Percentiles rank a stretch among this genome's conserved stretches.
Conservation (phyloP, 2,888 invertebrate species). For the Euzetes globulus region DNA sequence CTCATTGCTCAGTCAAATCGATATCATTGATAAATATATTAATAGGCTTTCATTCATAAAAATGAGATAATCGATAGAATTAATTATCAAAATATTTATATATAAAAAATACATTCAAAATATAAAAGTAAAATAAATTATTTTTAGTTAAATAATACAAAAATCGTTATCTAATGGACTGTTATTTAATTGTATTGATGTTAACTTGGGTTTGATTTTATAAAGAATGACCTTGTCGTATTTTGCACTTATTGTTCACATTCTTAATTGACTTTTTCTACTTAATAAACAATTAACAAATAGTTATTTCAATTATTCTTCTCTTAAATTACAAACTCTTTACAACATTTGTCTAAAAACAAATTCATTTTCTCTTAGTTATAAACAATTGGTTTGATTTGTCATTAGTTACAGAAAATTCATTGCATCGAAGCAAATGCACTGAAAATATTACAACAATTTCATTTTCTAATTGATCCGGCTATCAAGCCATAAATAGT, state of each 20-base stretch:
- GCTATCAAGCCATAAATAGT: conserved; percentile 57
- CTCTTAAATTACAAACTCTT: too few relatives aligned
- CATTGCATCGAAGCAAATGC: not conserved
- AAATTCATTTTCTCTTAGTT: too few relatives aligned
- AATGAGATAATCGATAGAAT: not conserved
- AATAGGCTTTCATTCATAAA: not conserved
- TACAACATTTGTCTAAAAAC: too few relatives aligned
- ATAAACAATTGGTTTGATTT: too few relatives aligned
- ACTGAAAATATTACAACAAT: not conserved
- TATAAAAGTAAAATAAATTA: not conserved
- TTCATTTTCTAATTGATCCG: not conserved
- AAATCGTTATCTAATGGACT: not conserved
- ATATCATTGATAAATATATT: not conserved
- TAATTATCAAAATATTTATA: not conserved
- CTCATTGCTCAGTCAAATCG: not conserved
- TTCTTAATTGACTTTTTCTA: too few relatives aligned
- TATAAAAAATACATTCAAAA: not conserved
- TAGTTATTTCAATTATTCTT: too few relatives aligned
- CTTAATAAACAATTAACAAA: too few relatives aligned
- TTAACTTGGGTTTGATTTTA: not conserved
- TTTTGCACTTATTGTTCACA: too few relatives aligned
- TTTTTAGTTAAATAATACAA: not conserved
- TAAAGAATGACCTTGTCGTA: too few relatives aligned
- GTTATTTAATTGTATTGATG: not conserved
- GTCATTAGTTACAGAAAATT: conserved; percentile 2